Conservation (phyloP, 2,888 invertebrate species). For the Melanostoma scalare region DNA sequence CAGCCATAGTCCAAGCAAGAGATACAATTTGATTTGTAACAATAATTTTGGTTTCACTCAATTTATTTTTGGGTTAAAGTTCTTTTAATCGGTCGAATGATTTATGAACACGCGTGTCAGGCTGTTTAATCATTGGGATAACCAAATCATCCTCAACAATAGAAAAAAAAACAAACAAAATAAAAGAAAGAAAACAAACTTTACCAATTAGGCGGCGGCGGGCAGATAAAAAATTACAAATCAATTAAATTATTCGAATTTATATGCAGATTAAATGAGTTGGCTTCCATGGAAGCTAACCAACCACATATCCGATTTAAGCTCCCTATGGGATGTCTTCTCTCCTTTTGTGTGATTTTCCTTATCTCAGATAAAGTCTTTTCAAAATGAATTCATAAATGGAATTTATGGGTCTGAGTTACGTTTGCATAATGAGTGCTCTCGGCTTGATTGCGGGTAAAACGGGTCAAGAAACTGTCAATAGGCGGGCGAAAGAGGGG, state of each 20-base stretch:
- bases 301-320: slow-evolving; percentile 21
- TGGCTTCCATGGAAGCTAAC: slow-evolving; percentile 50
- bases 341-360: not conserved
- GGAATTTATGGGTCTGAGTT: slow-evolving; percentile 54
- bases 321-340: slow-evolving; percentile 28
- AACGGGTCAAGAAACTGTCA: slow-evolving; percentile 52
- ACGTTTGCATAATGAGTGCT: slow-evolving; percentile 43
- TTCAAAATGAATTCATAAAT: slow-evolving; percentile 44
- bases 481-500: not conserved
- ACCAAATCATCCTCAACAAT: not conserved
- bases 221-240: slow-evolving; percentile 55
- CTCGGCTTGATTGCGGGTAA: slow-evolving; percentile 33
- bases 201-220: slow-evolving; percentile 15
- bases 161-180: slow-evolving; percentile 10
- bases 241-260: slow-evolving; percentile 59
- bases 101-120: slow-evolving; percentile 22
- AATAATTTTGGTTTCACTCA: not conserved
- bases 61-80: slow-evolving; percentile 20
- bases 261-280: slow-evolving; percentile 65
- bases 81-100: slow-evolving; percentile 29
- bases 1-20: slow-evolving; percentile 6
- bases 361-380: slow-evolving; percentile 10
- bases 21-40: slow-evolving; percentile 15
- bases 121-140: slow-evolving; percentile 19
- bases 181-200: not conserved